Evolutionary conservation across 2,888 invertebrate genomes (phyloP), one percentile per base, ranked within the genome.

Genomic region (Drosophila ustulata): DNA sequence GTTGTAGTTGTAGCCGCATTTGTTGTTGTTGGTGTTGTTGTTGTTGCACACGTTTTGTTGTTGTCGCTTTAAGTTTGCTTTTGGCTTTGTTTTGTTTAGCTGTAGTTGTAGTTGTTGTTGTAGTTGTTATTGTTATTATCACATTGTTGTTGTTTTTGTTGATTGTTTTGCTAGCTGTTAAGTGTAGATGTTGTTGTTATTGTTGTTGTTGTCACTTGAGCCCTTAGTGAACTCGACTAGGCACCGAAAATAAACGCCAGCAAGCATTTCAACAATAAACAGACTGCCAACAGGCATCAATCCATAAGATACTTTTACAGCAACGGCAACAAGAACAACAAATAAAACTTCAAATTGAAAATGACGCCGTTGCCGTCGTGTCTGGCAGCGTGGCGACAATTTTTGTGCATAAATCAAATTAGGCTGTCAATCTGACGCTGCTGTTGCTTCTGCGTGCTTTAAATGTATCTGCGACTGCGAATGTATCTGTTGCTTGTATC

Each of bases 381-480:
- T 71, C 58, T 57, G 56, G 28, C 61, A 50, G 63, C 46, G 61
- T 62, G 62, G 64, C 70, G 63, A 73, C 77, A 63, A 69, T 66
- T 67, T 46, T 67, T 46, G 57, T 67, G 53, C 65, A 80, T 71
- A 69, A 80, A 75, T 78, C 80, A 78, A 80, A 80, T 75, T 78
- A 61, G 62, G 52, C 55, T 67, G 80, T 73, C 75, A 78, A 78
- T 76, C 69, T 56, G 45, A 32, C 45, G 50, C n/a, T 41, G 37
- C 45, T 45, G 37, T 32, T 45, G 56, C 25, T 37, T 30, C 45
- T 52, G 41, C 55, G 63, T 28, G 37, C 51, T 63, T 56, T 47
- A 52, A 37, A 56, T 56, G 45, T 39, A 52, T 49, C 52, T 18
- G 18, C 18, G 18, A 18, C 28, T 28, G 39, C 4, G 28, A 3